Evolutionary conservation across 2,113 vertebrate genomes (phyloP).

Genomic region (Pygoscelis adeliae): DNA sequence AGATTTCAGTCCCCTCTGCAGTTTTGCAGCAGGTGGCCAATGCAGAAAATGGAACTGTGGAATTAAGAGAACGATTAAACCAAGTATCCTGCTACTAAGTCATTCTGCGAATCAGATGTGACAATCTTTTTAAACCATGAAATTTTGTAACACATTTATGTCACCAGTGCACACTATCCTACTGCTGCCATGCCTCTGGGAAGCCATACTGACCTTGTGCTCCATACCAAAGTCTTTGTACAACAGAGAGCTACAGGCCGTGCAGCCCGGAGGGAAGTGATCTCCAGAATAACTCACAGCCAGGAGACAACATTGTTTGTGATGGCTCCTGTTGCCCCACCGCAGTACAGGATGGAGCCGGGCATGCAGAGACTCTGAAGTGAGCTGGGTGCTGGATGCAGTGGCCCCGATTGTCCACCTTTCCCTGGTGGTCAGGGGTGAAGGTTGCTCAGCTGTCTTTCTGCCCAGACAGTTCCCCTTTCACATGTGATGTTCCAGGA

Average conservation of each 20-base stretch:
- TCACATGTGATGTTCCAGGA: background rate
- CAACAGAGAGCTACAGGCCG: background rate
- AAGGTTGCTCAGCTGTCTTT: background rate
- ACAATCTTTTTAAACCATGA: background rate
- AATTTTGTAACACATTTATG: background rate
- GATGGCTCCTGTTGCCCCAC: accelerated
- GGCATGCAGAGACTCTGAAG: background rate
- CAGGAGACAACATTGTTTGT: background rate
- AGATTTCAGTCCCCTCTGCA: background rate
- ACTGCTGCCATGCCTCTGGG: background rate
- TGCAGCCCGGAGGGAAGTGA: background rate
- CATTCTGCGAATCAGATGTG: background rate
- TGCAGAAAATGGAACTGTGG: background rate
- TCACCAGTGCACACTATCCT: background rate
- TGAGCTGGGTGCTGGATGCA: background rate
- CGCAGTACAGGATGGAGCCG: background rate
- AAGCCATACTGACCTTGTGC: background rate
- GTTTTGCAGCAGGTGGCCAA: background rate
- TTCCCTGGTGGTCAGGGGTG: background rate
- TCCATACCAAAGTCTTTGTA: background rate
- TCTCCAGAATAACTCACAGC: background rate
- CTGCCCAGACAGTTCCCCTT: background rate
- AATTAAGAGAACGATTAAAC: background rate
- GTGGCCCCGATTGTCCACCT: background rate
- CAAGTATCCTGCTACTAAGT: background rate